phyloP scores from a whole-genome alignment of 1,140 invertebrate species.

The Venturia canescens region DNA sequence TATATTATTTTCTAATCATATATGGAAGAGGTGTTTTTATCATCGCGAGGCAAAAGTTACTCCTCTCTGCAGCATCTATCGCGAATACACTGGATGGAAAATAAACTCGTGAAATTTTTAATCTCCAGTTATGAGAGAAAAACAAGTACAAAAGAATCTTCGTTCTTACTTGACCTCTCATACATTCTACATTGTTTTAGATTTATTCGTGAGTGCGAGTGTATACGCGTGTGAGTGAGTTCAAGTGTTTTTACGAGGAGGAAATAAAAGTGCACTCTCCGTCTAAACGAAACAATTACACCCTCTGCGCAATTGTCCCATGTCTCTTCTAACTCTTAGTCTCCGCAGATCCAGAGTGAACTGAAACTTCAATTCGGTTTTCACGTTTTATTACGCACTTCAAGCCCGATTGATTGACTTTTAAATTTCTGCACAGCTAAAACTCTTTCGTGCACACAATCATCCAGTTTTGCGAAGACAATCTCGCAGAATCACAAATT shows the following conservation, averaged over 20 bases:
- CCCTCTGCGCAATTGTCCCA: background rate
- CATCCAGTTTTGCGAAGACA: too few relatives aligned
- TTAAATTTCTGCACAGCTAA: background rate
- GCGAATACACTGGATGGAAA: too few relatives aligned
- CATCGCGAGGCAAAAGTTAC: too few relatives aligned
- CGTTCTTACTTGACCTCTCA: background rate
- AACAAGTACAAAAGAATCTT: background rate
- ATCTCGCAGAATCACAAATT: too few relatives aligned
- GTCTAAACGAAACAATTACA: conserved; percentile 23
- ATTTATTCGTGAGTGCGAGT: background rate
- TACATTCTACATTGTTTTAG: background rate
- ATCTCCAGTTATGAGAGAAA: too few relatives aligned
- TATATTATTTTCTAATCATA: conserved; percentile 20
- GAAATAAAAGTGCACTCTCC: background rate
- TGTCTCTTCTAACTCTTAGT: background rate
- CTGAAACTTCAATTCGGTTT: background rate
- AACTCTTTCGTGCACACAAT: too few relatives aligned
- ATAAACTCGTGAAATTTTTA: too few relatives aligned
- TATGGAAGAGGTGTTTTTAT: background rate
- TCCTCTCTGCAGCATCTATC: too few relatives aligned
- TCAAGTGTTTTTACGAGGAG: conserved; percentile 24
- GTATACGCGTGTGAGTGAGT: too few relatives aligned
- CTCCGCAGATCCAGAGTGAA: too few relatives aligned
- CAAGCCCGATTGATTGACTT: background rate
- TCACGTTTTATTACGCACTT: background rate